Evolutionary conservation across 2,888 invertebrate genomes (phyloP).

Genomic region (Autographa pulchrina): DNA sequence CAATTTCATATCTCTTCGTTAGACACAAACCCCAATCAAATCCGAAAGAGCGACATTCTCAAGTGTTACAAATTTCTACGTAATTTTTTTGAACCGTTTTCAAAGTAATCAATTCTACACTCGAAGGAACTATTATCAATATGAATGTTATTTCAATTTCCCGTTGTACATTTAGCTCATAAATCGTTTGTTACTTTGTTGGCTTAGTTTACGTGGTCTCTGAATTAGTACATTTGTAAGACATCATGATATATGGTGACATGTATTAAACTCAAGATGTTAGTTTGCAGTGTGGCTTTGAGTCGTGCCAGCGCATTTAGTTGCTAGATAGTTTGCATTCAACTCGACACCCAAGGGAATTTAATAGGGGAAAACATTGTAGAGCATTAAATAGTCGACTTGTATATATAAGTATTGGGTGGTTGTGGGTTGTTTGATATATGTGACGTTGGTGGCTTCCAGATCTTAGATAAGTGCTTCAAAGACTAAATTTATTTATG

Average conservation of each 20-base stretch:
- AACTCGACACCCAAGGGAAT: constrained; percentile 16
- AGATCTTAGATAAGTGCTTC: too few species aligned
- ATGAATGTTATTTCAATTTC: constrained; percentile 13
- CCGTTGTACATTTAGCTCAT: constrained; percentile 17
- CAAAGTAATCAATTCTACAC: too few species aligned
- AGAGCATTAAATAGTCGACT: neutral
- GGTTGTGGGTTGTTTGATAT: neutral
- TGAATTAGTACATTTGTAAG: constrained; percentile 53
- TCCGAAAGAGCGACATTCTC: too few species aligned
- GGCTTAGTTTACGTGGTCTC: constrained; percentile 42
- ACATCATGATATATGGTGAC: constrained; percentile 56
- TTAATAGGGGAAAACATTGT: constrained; percentile 14
- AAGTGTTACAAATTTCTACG: too few species aligned
- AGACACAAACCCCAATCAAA: too few species aligned
- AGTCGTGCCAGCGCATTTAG: constrained; percentile 37
- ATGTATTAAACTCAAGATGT: constrained; percentile 55
- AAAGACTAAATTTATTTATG: too few species aligned
- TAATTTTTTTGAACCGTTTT: too few species aligned
- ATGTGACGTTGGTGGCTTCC: neutral
- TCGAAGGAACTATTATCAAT: neutral
- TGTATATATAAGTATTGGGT: neutral
- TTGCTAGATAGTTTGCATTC: constrained; percentile 28
- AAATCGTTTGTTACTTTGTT: constrained; percentile 38
- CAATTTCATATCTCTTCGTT: too few species aligned
- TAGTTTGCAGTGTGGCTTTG: constrained; percentile 47